Evolutionary conservation across 1,140 invertebrate species (phyloP).

Genomic region (Drosophila mojavensis): DNA sequence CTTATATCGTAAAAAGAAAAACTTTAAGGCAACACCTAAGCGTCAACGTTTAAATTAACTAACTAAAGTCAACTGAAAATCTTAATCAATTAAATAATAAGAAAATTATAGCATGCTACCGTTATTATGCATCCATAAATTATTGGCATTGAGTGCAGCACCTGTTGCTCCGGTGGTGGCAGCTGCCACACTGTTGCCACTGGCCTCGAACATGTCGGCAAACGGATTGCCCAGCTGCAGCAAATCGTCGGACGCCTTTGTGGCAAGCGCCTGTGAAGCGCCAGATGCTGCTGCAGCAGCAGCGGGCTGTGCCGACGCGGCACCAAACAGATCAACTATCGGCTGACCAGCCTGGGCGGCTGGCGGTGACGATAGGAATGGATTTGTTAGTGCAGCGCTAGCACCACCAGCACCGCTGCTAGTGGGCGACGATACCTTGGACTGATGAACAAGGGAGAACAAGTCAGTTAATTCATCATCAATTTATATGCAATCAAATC

Average conservation of each 20-base stretch:
- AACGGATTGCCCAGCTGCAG: slow-evolving; percentile 96
- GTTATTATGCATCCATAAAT: slow-evolving; percentile 89
- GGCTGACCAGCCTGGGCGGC: slow-evolving; percentile 86
- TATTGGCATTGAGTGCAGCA: slow-evolving; percentile 85
- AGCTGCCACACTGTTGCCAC: slow-evolving; percentile 80
- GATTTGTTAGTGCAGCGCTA: slow-evolving; percentile 89
- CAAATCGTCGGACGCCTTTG: slow-evolving; percentile 94
- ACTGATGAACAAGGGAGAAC: slow-evolving; percentile 84
- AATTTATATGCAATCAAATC: neutral
- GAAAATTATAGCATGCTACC: slow-evolving; percentile 85
- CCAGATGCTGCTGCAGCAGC: slow-evolving; percentile 77
- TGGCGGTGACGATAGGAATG: slow-evolving; percentile 90
- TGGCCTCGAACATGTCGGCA: slow-evolving; percentile 91
- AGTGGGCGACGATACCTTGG: slow-evolving; percentile 91
- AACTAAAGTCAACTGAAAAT: slow-evolving; percentile 44
- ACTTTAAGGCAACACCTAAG: slow-evolving; percentile 35
- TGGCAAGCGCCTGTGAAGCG: slow-evolving; percentile 69
- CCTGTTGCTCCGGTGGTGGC: slow-evolving; percentile 83
- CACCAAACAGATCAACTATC: slow-evolving; percentile 92
- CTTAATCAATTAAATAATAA: slow-evolving; percentile 63
- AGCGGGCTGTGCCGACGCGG: slow-evolving; percentile 85
- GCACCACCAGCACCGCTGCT: slow-evolving; percentile 85
- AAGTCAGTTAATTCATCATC: slow-evolving; percentile 59
- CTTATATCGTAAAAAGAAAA: slow-evolving; percentile 27
- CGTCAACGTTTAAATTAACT: slow-evolving; percentile 50